Evolutionary conservation across 2,888 invertebrate species (phyloP).

Genomic region (Stenodera caucasica): DNA sequence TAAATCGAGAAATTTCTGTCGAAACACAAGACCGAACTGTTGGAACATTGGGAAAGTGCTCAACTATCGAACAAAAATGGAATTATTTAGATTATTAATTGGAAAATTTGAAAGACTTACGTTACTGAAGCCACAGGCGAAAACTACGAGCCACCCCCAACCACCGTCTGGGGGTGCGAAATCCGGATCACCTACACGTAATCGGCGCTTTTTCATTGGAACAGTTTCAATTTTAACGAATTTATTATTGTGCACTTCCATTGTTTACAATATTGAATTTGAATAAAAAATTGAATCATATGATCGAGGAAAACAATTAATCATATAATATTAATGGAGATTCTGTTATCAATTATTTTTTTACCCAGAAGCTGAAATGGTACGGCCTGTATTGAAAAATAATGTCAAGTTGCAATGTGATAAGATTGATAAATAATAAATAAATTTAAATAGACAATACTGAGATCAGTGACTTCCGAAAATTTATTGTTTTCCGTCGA

Average conservation of each 20-base stretch:
- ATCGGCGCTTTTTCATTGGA: slow-evolving; percentile 40
- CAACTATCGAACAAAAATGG: too few species aligned
- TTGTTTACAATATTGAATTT: not conserved
- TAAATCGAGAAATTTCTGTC: slow-evolving; percentile 63
- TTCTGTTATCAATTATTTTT: not conserved
- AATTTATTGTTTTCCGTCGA: too few species aligned
- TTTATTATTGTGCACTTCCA: slow-evolving; percentile 13
- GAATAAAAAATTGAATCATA: not conserved
- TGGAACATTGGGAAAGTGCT: slow-evolving; percentile 69
- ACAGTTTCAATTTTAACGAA: slow-evolving; percentile 18
- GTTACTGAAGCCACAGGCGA: slow-evolving; percentile 63
- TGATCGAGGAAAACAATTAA: not conserved
- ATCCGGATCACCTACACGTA: slow-evolving; percentile 45
- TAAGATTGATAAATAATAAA: not conserved
- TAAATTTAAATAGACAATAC: too few species aligned
- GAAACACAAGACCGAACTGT: slow-evolving; percentile 72
- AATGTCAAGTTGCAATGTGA: not conserved
- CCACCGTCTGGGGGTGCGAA: slow-evolving; percentile 54
- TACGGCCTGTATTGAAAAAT: too few species aligned
- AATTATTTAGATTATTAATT: too few species aligned
- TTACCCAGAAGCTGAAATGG: not conserved
- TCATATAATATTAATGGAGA: not conserved
- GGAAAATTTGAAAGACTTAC: too few species aligned
- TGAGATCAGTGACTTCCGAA: too few species aligned
- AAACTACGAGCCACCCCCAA: slow-evolving; percentile 58